phyloP scores from a whole-genome alignment of 2,113 vertebrate genomes.

The Caracal caracal region DNA sequence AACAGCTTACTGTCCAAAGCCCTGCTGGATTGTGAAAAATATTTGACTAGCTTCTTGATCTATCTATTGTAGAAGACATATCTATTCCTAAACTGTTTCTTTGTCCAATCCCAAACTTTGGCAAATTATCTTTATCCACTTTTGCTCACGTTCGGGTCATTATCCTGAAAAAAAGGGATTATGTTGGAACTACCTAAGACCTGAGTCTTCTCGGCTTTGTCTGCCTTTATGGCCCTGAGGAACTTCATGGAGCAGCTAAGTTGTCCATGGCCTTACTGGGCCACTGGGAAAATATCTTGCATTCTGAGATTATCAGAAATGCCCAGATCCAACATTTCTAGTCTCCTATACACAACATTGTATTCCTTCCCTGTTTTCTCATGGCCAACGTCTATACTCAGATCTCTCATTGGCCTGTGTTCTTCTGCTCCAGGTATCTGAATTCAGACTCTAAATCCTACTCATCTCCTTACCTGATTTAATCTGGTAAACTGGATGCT shows the following conservation, averaged over 20 bases:
- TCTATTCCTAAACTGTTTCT: neutral
- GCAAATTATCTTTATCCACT: neutral
- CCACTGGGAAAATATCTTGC: neutral
- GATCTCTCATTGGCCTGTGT: neutral
- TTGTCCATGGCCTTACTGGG: neutral
- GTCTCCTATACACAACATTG: neutral
- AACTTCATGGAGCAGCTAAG: rapidly evolving
- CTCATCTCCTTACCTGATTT: neutral
- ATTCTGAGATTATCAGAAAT: neutral
- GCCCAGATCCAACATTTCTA: neutral
- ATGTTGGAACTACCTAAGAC: neutral
- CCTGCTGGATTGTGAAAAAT: neutral
- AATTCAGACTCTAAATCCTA: neutral
- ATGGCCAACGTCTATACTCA: neutral
- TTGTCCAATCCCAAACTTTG: neutral
- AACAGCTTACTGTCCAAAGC: neutral
- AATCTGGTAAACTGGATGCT: neutral
- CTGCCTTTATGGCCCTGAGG: no score
- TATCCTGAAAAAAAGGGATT: neutral
- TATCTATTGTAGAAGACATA: neutral
- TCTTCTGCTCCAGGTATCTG: neutral
- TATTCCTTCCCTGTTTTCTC: neutral
- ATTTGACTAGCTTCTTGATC: neutral
- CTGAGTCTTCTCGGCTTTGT: neutral
- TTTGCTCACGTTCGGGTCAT: neutral